These are phyloP conservation scores for Distichodus sexfasciatus DNA, from an alignment of 2,797 vertebrate species.

Conservation along the genomic window DNA sequence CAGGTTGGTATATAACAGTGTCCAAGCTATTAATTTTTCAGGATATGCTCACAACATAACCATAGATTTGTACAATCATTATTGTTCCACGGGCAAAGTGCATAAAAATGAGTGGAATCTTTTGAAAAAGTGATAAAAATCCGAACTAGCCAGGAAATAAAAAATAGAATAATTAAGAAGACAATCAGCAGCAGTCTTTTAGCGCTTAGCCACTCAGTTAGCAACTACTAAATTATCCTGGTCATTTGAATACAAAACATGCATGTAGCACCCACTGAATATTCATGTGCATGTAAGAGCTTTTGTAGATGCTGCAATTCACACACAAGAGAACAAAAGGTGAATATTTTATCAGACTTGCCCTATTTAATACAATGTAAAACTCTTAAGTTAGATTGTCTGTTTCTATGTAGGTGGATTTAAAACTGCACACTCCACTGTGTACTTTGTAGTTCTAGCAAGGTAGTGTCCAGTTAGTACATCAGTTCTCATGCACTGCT, in stretches of 20 bases:
- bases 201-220: background rate
- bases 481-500: too few relatives aligned
- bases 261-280: background rate
- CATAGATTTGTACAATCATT: background rate
- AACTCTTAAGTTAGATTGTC: background rate
- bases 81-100: background rate
- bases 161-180: background rate
- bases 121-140: background rate
- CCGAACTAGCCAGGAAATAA: background rate
- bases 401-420: background rate
- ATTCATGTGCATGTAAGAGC: background rate
- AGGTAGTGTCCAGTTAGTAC: too few relatives aligned
- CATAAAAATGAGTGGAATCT: background rate
- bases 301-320: background rate
- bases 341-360: background rate
- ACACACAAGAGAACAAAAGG: background rate
- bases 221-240: background rate
- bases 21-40: too few relatives aligned
- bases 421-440: too few relatives aligned
- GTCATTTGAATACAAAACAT: background rate
- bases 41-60: too few relatives aligned
- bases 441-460: too few relatives aligned
- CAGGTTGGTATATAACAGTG: too few relatives aligned
- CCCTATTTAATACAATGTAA: background rate
- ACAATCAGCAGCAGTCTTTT: background rate